These are phyloP conservation scores for Drosophila longiperda DNA, from an alignment of 2,888 invertebrate species.

Conservation along the genomic window DNA sequence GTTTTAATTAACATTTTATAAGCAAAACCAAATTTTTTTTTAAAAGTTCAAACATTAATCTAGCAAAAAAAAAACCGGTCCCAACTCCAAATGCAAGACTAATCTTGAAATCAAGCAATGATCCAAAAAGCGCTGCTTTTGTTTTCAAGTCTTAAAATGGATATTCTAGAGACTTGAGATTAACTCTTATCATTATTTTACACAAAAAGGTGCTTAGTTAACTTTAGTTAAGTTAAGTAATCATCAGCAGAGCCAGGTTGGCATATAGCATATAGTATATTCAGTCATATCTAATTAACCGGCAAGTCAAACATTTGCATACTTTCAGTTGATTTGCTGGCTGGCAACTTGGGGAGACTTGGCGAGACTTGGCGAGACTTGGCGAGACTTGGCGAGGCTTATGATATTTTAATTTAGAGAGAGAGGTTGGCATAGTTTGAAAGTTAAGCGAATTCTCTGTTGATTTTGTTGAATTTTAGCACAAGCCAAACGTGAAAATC, in stretches of 20 bases:
- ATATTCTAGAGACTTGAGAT: background rate
- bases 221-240: background rate
- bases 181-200: too few relatives aligned
- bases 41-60: background rate
- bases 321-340: conserved; percentile 1
- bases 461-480: conserved; percentile 65
- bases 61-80: background rate
- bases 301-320: background rate
- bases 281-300: background rate
- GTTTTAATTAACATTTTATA: background rate
- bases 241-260: background rate
- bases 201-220: background rate
- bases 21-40: background rate
- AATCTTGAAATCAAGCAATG: background rate
- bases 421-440: conserved; percentile 21
- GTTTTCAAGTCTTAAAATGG: rapidly evolving
- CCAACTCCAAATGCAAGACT: background rate
- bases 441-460: conserved; percentile 68
- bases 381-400: conserved; percentile 1
- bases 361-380: background rate
- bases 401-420: conserved; percentile 70
- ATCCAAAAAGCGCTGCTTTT: background rate
- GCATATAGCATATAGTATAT: background rate
- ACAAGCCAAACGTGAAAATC: conserved; percentile 47
- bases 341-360: conserved; percentile 5